phyloP scores from a whole-genome alignment of 2,113 vertebrate genomes.

The Brachyhypopomus occidentalis region DNA sequence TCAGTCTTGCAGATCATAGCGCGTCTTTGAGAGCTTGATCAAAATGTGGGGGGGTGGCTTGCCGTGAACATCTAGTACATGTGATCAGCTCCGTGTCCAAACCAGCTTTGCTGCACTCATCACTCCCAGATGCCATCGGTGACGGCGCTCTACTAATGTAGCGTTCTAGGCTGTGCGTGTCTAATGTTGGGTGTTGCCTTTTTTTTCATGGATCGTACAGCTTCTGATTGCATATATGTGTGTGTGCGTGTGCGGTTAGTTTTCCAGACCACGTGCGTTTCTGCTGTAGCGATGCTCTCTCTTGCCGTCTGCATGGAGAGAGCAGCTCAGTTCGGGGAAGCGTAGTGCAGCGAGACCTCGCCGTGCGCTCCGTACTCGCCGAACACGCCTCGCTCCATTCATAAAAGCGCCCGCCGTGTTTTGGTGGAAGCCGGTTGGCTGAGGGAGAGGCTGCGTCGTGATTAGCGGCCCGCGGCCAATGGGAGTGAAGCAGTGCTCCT shows the following conservation, averaged over 20 bases:
- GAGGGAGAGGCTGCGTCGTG: conserved; percentile 33
- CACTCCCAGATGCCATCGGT: too few species aligned
- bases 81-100: not conserved
- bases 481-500: conserved; percentile 28
- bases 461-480: conserved; percentile 50
- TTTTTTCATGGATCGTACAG: not conserved
- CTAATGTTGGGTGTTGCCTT: not conserved
- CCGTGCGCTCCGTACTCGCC: conserved; percentile 21
- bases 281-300: too few species aligned
- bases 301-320: not conserved
- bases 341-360: conserved; percentile 10
- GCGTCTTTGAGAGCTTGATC: not conserved
- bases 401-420: conserved; percentile 52
- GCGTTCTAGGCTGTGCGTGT: too few species aligned
- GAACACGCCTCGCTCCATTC: conserved; percentile 58
- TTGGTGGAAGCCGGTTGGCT: conserved; percentile 57
- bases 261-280: not conserved
- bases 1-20: conserved; percentile 26
- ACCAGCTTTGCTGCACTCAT: not conserved
- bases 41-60: not conserved
- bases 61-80: not conserved
- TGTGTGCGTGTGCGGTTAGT: too few species aligned
- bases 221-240: not conserved
- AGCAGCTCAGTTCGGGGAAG: not conserved
- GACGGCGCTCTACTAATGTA: too few species aligned